These are phyloP conservation scores for Oconnorella tubifera DNA, from an alignment of 2,888 invertebrate genomes.

Conservation along the genomic window DNA sequence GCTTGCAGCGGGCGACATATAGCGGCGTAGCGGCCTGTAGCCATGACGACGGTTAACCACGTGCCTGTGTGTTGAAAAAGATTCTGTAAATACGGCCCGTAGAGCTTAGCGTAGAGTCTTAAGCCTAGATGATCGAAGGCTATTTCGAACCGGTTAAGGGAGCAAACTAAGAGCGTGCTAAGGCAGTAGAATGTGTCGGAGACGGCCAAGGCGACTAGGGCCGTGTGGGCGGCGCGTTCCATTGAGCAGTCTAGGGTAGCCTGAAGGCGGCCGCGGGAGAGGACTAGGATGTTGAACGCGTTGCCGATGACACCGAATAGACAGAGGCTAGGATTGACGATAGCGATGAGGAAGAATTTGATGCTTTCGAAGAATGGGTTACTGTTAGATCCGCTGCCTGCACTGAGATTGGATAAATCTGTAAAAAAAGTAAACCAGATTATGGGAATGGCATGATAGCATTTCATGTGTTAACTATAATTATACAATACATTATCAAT, in stretches of 20 bases:
- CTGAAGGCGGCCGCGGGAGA: constrained; percentile 43
- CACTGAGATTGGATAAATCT: no score
- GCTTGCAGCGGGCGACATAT: constrained; percentile 53
- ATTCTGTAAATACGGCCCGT: constrained; percentile 44
- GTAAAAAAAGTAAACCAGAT: no score
- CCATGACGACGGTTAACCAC: constrained; percentile 53
- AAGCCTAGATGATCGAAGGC: constrained; percentile 11
- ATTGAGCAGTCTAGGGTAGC: constrained; percentile 47
- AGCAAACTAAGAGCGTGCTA: constrained; percentile 44
- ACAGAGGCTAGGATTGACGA: constrained; percentile 46
- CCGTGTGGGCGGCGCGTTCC: constrained; percentile 52
- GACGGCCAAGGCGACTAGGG: constrained; percentile 49
- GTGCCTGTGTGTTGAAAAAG: constrained; percentile 51
- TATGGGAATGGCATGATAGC: no score
- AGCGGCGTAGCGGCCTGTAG: constrained; percentile 51
- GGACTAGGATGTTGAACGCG: constrained; percentile 46
- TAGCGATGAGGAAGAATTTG: constrained; percentile 40
- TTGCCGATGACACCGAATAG: constrained; percentile 49
- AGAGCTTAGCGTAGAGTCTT: constrained; percentile 34
- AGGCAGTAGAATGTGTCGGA: constrained; percentile 52
- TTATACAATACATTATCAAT: no score
- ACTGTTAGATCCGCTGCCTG: background rate
- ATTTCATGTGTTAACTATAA: no score
- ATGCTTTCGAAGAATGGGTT: constrained; percentile 20
- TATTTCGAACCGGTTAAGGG: constrained; percentile 28